A percentile compares a stretch with the other conserved stretches of the same genome.
Conservation (phyloP, 2,888 invertebrate species). For the Drosophila macrothrix region DNA sequence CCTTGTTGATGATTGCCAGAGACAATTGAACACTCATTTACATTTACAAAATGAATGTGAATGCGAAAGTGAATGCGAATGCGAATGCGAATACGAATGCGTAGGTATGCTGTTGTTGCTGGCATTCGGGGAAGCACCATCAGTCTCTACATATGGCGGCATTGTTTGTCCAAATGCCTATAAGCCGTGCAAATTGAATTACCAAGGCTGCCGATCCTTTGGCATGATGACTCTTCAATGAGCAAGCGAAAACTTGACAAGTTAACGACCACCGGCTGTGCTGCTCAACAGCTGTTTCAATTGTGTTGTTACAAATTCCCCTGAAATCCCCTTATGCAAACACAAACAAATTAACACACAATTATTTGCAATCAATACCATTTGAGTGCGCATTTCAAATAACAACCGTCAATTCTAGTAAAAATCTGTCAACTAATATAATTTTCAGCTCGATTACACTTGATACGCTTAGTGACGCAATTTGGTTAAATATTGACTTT, state of each 20-base stretch:
- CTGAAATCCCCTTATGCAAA: conserved; percentile 25
- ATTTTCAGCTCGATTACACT: not conserved
- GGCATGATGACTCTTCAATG: conserved; percentile 47
- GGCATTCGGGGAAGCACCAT: conserved; percentile 31
- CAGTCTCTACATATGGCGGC: conserved; percentile 40
- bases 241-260: conserved; percentile 38
- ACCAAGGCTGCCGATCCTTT: conserved; percentile 47
- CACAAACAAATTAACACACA: conserved; percentile 47
- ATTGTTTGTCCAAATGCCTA: conserved; percentile 57
- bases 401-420: not conserved
- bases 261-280: conserved; percentile 9
- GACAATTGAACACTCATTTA: conserved; percentile 70
- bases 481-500: not conserved
- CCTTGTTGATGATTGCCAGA: conserved; percentile 39
- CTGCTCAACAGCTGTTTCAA: conserved; percentile 30
- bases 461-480: not conserved
- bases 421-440: not conserved
- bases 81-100: not conserved
- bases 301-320: conserved; percentile 41
- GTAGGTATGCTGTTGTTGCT: conserved; percentile 39
- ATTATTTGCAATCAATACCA: conserved; percentile 27
- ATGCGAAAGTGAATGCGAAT: conserved; percentile 14
- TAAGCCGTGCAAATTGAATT: conserved; percentile 65
- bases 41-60: conserved; percentile 53
- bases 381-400: not conserved